Evolutionary conservation across 2,888 invertebrate species (phyloP).

Genomic region (Parnassius mnemosyne): DNA sequence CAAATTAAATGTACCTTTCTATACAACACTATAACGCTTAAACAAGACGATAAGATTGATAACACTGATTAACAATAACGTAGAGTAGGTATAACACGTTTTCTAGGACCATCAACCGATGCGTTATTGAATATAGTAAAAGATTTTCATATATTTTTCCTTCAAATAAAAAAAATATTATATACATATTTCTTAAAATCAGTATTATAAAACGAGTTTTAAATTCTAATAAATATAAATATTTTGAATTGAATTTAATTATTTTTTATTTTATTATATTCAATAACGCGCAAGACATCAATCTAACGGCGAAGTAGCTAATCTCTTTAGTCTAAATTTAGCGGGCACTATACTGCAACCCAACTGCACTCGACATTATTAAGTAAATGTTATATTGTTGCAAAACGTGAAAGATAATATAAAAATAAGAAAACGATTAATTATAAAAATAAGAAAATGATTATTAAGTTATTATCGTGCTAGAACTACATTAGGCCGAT

Average conservation of each 20-base stretch:
- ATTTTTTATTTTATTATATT: conserved; percentile 47
- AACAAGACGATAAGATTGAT: conserved; percentile 77
- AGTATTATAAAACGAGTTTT: conserved; percentile 20
- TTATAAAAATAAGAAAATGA: no score
- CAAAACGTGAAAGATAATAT: no score
- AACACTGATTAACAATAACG: conserved; percentile 79
- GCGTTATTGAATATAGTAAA: conserved; percentile 61
- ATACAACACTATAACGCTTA: conserved; percentile 79
- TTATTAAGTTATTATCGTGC: no score
- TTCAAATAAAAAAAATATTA: conserved; percentile 21
- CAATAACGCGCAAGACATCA: conserved; percentile 54
- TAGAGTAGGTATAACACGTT: conserved; percentile 55
- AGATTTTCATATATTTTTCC: neutral
- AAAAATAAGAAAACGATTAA: no score
- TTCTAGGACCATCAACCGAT: conserved; percentile 68
- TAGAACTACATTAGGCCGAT: no score
- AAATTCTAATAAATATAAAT: neutral
- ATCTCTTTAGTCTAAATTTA: conserved; percentile 71
- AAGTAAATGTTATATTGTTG: neutral
- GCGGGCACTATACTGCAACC: conserved; percentile 66
- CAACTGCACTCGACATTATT: conserved; percentile 49
- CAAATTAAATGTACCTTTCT: conserved; percentile 76
- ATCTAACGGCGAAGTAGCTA: conserved; percentile 72
- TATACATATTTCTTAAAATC: conserved; percentile 7
- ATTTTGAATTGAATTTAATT: neutral